Evolutionary conservation across 2,888 invertebrate species (phyloP), one percentile per base, ranked within the genome.

Genomic region (Melinaea marsaeus): DNA sequence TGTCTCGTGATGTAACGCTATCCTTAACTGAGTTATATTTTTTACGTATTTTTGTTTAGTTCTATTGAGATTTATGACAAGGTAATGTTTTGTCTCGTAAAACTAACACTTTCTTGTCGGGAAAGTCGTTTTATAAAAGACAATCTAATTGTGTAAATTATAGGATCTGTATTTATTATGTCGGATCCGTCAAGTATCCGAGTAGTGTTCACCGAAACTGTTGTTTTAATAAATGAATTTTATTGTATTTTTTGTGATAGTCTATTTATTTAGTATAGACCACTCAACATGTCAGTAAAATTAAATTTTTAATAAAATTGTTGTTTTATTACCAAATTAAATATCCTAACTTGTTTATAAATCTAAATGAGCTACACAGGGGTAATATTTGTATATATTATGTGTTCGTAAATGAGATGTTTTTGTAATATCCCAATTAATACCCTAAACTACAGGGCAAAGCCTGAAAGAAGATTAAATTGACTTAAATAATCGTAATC

Each of bases 71-170:
- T 51, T 32, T 32, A 22, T 7, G 22, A 11, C 51, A 51, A 32
- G 22, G 51, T 32, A 51, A 32, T 51, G 51, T 51, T 51, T 51
- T 48, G 22, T 51, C 9, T 51, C 32, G 9, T 32, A 32, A 7
- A 51, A 51, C 22, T 9, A 11, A 7, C 9, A 51, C 13, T 5
- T 22, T 51, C 32, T 32, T 62, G 33, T 61, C 58, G 57, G 47
- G 61, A 62, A 55, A 60, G 34, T 58, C 13, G n/a, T 37, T 56
- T 55, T 55, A 35, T 51, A 51, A 51, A 51, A 37, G 56, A 57
- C 4, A 46, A 13, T 45, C 4, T 58, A 32, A 32, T 32, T 51
- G 51, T 51, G 32, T 32, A 51, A 22, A 51, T 22, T 51, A 22
- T 51, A 22, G 51, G 51, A 51, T 51, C 51, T 51, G 51, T 51